Conservation (phyloP, 1,140 invertebrate species). For the silkworm (Bombyx mori) region ASM3026992v2 NC_085116.1:8190001-8190500, state of each 20-base stretch:
- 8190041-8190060: slow-evolving; percentile 23
- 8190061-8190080: slow-evolving; percentile 36
- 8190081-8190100: slow-evolving; percentile 48
- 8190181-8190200: slow-evolving; percentile 64
- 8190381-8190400: too few species aligned
- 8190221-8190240: slow-evolving; percentile 71
- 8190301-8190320: too few species aligned
- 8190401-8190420: too few species aligned
- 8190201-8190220: slow-evolving; percentile 49
- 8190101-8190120: slow-evolving; percentile 41
- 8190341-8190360: too few species aligned
- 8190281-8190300: too few species aligned
- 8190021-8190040: slow-evolving; percentile 32
- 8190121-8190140: slow-evolving; percentile 28
- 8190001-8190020: not conserved
- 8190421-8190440: too few species aligned
- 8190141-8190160: slow-evolving; percentile 22
- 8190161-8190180: slow-evolving; percentile 29
- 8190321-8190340: too few species aligned
- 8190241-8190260: slow-evolving; percentile 70
- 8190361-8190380: too few species aligned
- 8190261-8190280: slow-evolving; percentile 54
- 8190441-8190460: too few species aligned
- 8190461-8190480: too few species aligned
- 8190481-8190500: not conserved